phyloP scores from a whole-genome alignment of 2,113 vertebrate genomes.

The Plotosus lineatus region DNA sequence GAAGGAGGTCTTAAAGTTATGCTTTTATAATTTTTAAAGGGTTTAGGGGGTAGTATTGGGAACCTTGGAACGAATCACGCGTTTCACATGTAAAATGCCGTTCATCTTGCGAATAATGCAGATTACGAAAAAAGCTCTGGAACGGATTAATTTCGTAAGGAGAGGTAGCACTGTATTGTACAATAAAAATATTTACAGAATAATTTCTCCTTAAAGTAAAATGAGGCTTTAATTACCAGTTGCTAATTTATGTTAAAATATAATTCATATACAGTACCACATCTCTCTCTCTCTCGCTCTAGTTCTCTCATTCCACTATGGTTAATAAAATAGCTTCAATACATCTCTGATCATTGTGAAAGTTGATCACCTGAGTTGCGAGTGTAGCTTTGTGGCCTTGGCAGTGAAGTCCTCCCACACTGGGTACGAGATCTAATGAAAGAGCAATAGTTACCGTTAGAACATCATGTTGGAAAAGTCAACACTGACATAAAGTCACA shows the following conservation, averaged over 20 bases:
- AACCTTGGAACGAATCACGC: too few relatives aligned
- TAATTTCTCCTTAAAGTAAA: background rate
- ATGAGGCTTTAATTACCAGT: background rate
- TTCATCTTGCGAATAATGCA: too few relatives aligned
- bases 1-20: too few relatives aligned
- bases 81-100: too few relatives aligned
- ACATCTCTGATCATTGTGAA: background rate
- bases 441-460: slow-evolving; percentile 18
- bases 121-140: too few relatives aligned
- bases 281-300: too few relatives aligned
- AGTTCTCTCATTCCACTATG: too few relatives aligned
- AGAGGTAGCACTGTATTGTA: background rate
- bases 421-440: slow-evolving; percentile 89
- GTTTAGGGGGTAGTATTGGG: too few relatives aligned
- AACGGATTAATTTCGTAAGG: too few relatives aligned
- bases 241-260: background rate
- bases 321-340: background rate
- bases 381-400: slow-evolving; percentile 97
- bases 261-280: background rate
- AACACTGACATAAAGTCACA: slow-evolving; percentile 22
- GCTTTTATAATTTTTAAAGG: too few relatives aligned
- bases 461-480: slow-evolving; percentile 10
- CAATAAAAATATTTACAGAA: background rate
- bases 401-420: slow-evolving; percentile 99
- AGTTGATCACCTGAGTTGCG: slow-evolving; percentile 89